Evolutionary conservation across 2,797 vertebrate species (phyloP), one percentile per base, ranked within the genome.

Genomic region (Epinephelus coioides): DNA sequence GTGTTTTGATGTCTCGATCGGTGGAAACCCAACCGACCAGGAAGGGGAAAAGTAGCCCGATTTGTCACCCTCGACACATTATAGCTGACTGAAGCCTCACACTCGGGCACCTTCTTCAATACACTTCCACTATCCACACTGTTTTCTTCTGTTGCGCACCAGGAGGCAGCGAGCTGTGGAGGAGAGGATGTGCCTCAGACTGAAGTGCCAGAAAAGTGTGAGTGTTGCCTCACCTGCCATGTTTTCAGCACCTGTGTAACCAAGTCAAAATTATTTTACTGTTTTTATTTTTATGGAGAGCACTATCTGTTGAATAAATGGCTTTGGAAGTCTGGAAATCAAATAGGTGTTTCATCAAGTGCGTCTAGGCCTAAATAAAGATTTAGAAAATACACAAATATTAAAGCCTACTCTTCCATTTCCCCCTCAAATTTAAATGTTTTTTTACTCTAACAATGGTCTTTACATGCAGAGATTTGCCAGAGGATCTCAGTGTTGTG

Each of bases 1-100:
- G 82, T 76, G 85, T 87, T 93, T 90, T 93, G 89, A 93, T 88
- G 91, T 92, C 85, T 91, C n/a, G 76, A 81, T 81, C 74, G 44
- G 64, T 88, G 81, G 79, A 92, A 90, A 89, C 63, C 62, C 75
- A 56, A 57, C 51, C 75, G 82, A 88, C 78, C 76, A 78, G 82
- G 88, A 89, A 89, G 79, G 27, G 82, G 60, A 67, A n/a, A 77
- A 69, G 61, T 70, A 72, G 78, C 30, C 78, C n/a, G 57, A 77
- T 89, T 91, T 90, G 82, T 90, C 93, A 93, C 91, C 91, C 89
- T 94, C 80, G 23, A 70, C 79, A 71, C 86, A 34, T 34, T 34
- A 34, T 34, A 34, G 34, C 34, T 34, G 34, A 34, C 34, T 34
- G 34, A 34, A 34, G 34, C 34, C 34, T 34, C 34, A 34, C 34